Base-by-base conservation (phyloP, 2,113 vertebrate genomes). In the Rhabdornis inornatus region DNA sequence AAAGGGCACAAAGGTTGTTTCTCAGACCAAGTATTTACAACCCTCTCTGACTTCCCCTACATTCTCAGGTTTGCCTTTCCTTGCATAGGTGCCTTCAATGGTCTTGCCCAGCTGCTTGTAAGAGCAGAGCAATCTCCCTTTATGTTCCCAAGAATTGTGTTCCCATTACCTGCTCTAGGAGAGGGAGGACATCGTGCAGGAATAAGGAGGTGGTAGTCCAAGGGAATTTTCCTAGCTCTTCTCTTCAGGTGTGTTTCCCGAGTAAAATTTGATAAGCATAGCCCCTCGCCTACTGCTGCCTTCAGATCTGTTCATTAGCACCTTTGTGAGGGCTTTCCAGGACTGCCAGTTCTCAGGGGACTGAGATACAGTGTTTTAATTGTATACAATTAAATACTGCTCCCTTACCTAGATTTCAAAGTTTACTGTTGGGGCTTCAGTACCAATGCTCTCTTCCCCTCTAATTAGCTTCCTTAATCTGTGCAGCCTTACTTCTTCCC, bases 381-480 rank as follows among this genome's bases (percentile, higher is more conserved):
- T 96, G 90, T 75, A 89, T 72, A 74, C 95, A 96, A 97, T 97
- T 97, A 97, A 97, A 95, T 13, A 94, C 65, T 56, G 76, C 52
- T 97, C 57, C 92, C 93, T 91, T 92, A 94, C 69, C 95, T 95
- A 94, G 95, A 95, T 82, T 92, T 91, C 71, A 94, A 65, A 91
- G 75, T 95, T 95, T 94, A 93, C 93, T 95, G 92, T 77, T 88
- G 95, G 70, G 75, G 83, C 79, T 94, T 89, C 69, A 79, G 87
- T 63, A 65, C 82, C 89, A 42, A 30, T 40, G 63, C 57, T 91
- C 70, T 66, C 76, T 77, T 91, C 79, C 50, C 72, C 55, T 94
- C 94, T 96, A 97, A 97, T 97, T 96, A 97, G 79, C 76, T 95
- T 25, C 87, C 93, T 95, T 97, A 93, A 96, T 95, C 91, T 84